Base-by-base conservation (phyloP, 1,140 invertebrate genomes). In the Macrostomum lignano region DNA sequence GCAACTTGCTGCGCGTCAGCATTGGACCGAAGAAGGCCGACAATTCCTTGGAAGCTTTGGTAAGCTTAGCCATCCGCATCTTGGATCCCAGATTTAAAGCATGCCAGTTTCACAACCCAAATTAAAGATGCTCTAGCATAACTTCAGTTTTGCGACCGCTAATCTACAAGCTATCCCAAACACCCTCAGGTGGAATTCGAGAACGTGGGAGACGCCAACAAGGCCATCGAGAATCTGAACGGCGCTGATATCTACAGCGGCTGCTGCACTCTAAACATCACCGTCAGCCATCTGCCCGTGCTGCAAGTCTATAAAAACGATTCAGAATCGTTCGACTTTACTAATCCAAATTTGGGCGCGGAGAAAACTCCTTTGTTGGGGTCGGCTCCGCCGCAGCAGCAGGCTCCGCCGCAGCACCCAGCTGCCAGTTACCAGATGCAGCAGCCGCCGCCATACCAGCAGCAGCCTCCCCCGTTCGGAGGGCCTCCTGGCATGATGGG, bases 161-260 rank as follows among this genome's bases (percentile, higher is more conserved):
- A n/a, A n/a, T n/a, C n/a, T n/a, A n/a, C n/a, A n/a, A n/a, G n/a
- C n/a, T n/a, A n/a, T n/a, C n/a, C n/a, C n/a, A n/a, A n/a, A n/a
- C n/a, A n/a, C n/a, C n/a, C n/a, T n/a, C n/a, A n/a, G n/a, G n/a
- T 33, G 14, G 32, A 33, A 33, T 86, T 94, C 64, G 84, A 93
- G 60, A 73, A 67, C 45, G 65, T 86, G 40, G 82, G 94, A 46
- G 71, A 74, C n/a, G 86, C 86, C 25, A 74, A 77, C 40, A 64
- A 76, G 51, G 84, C 82, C 32, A 88, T 91, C 53, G 74, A 88
- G 41, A 69, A 72, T 29, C 66, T 96, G 39, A 77, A 94, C 61
- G 86, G 86, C 41, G 84, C 81, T 32, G 88, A 96, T 60, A 93
- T 96, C 50, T 98, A 96, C 58, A 84, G 81, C 17, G 86, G 84